Conservation (phyloP, 2,797 vertebrate species). For the Pangasius krempfi region DNA sequence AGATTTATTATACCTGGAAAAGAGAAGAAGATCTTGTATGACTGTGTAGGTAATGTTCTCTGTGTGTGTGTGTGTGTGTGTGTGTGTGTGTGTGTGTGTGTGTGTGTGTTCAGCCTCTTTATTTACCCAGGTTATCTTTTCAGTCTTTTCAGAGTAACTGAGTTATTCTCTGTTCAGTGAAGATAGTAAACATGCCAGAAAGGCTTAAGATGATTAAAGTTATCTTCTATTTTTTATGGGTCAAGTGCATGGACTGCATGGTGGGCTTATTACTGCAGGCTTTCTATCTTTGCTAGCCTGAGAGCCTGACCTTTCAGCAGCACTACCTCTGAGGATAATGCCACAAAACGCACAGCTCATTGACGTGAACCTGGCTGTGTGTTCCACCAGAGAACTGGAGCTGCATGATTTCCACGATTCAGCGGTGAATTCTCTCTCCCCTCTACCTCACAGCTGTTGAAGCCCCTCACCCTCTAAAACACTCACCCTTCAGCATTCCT, state of each 20-base stretch:
- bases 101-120: not conserved
- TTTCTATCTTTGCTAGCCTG: constrained; percentile 19
- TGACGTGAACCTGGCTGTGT: constrained; percentile 15
- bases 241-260: not conserved
- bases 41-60: not conserved
- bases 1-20: not conserved
- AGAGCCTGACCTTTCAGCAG: constrained; percentile 35
- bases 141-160: not conserved
- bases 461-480: constrained; percentile 37
- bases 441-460: constrained; percentile 54
- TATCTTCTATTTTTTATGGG: constrained; percentile 23
- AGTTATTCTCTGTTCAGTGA: not conserved
- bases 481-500: constrained; percentile 65
- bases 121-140: not conserved
- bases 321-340: constrained; percentile 19
- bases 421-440: constrained; percentile 45
- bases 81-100: not conserved
- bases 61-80: not conserved
- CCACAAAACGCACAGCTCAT: constrained; percentile 22
- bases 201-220: not conserved
- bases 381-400: constrained; percentile 47
- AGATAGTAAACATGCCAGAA: not conserved
- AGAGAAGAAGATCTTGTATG: not conserved
- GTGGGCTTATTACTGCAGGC: not conserved
- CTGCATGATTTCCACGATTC: constrained; percentile 42